A percentile compares a stretch with the other conserved stretches of the same genome.
These are phyloP conservation scores for Argyrosomus regius DNA, from an alignment of 2,797 vertebrate genomes.

Conservation along the genomic window DNA sequence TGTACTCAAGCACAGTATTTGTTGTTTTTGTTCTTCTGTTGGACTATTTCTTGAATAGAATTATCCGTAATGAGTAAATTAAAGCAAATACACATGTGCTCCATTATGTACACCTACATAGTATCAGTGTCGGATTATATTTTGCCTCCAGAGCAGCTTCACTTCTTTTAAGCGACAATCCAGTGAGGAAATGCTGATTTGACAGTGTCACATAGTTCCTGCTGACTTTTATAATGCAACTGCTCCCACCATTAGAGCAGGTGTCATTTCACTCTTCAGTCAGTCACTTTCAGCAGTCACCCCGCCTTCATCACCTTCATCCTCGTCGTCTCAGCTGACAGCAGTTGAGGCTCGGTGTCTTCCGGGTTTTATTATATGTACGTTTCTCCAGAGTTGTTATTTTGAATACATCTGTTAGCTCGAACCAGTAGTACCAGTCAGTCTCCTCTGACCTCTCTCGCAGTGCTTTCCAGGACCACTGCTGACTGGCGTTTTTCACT, in stretches of 20 bases:
- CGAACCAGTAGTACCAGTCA: conserved; percentile 14
- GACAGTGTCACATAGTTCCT: conserved; percentile 17
- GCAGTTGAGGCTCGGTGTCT: background rate
- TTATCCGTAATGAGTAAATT: too few species aligned
- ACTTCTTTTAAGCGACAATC: conserved; percentile 19
- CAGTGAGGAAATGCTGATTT: conserved; percentile 10
- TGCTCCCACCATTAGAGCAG: conserved; percentile 14
- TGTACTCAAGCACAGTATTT: background rate
- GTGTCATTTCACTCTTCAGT: conserved; percentile 29
- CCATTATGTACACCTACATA: background rate
- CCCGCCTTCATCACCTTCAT: conserved; percentile 15
- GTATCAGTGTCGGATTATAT: background rate
- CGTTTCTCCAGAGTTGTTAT: background rate
- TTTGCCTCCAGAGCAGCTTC: conserved; percentile 14
- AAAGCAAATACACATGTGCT: background rate
- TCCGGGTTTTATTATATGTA: background rate
- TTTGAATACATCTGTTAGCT: conserved; percentile 12
- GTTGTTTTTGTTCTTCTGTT: background rate
- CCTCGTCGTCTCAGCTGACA: conserved; percentile 6
- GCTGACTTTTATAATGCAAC: conserved; percentile 18
- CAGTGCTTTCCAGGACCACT: conserved; percentile 40
- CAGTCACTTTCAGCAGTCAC: conserved; percentile 12
- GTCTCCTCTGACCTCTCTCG: conserved; percentile 45
- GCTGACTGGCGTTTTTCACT: conserved; percentile 41
- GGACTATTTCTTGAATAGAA: background rate